Evolutionary conservation across 2,888 invertebrate genomes (phyloP).

Genomic region (Scaptomyza parva): DNA sequence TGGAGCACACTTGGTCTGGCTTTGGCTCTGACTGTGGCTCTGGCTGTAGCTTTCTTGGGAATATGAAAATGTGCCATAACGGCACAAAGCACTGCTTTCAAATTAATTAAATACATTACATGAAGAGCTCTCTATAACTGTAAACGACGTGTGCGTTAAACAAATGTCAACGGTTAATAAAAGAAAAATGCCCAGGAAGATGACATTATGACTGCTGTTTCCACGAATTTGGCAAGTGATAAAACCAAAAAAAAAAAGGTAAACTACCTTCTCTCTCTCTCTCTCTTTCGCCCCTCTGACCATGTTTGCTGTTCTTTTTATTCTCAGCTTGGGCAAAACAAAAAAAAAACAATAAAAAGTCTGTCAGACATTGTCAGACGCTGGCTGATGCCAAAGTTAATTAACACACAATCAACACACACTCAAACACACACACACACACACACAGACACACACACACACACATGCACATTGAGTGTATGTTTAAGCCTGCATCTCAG

Average conservation of each 20-base stretch:
- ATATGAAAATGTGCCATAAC: conserved; percentile 75
- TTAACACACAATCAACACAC: conserved; percentile 75
- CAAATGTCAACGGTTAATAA: conserved; percentile 76
- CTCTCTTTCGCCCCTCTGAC: conserved; percentile 22
- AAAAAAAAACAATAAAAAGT: neutral
- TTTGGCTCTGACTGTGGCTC: too few species aligned
- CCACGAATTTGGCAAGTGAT: conserved; percentile 53
- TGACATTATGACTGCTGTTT: conserved; percentile 46
- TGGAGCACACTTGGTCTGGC: conserved; percentile 23
- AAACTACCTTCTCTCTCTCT: neutral
- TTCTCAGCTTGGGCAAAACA: conserved; percentile 39
- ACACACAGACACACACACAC: conserved; percentile 20
- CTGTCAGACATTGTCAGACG: conserved; percentile 52
- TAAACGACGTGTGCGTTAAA: conserved; percentile 70
- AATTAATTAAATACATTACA: conserved; percentile 47
- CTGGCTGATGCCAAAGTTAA: conserved; percentile 67
- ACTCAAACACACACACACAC: conserved; percentile 24
- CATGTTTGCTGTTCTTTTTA: conserved; percentile 48
- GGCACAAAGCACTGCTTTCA: conserved; percentile 51
- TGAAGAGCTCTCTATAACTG: conserved; percentile 59
- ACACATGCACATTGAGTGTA: conserved; percentile 4
- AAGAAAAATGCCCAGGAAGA: conserved; percentile 48
- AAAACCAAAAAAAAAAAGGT: conserved; percentile 14
- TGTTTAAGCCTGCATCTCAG: conserved; percentile 19
- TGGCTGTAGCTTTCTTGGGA: conserved; percentile 76